Base-by-base conservation (phyloP, 1,140 invertebrate genomes). In the Lasioglossum albipes region DNA sequence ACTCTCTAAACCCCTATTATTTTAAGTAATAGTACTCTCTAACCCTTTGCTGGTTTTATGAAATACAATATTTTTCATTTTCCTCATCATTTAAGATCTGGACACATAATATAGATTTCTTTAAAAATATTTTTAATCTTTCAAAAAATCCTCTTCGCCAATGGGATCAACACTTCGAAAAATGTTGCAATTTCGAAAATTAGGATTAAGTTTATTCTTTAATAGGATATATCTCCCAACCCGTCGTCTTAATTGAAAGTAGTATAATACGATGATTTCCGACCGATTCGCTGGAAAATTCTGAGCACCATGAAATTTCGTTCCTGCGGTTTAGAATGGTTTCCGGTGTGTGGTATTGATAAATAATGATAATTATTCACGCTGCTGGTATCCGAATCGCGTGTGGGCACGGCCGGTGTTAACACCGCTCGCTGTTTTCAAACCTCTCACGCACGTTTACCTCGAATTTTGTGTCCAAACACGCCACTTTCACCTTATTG, bases 341-440 rank as follows among this genome's bases (percentile, higher is more conserved):
- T 20, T 13, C 57, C 22, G n/a, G 57, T 31, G 67, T n/a, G 42
- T 31, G 75, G 52, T 57, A 62, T n/a, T 45, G 41, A 36, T 70
- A 77, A 72, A 72, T 61, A 77, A 77, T 70, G 27, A 41, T 70
- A 61, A 36, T 69, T 67, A 36, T 74, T 66, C 49, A 65, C 66
- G 73, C 45, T 12, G 22, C 18, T 42, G 74, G 62, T 74, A 27
- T 59, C 22, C 18, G 41, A 69, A 69, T 69, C 36, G 54, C 52
- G 36, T 31, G 54, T 42, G 41, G 31, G 69, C 69, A 59, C 75
- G 66, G 31, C 6, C 68, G 22, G 45, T 54, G 68, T 69, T 69
- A 66, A 76, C 45, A 59, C 1, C 36, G n/a, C 7, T 27, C n/a
- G 16, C 22, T 68, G 22, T 76, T 76, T 68, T 76, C 52, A 68